Evolutionary conservation across 2,888 invertebrate species (phyloP), one percentile per base, ranked within the genome.

Genomic region (Camponotus fellah): DNA sequence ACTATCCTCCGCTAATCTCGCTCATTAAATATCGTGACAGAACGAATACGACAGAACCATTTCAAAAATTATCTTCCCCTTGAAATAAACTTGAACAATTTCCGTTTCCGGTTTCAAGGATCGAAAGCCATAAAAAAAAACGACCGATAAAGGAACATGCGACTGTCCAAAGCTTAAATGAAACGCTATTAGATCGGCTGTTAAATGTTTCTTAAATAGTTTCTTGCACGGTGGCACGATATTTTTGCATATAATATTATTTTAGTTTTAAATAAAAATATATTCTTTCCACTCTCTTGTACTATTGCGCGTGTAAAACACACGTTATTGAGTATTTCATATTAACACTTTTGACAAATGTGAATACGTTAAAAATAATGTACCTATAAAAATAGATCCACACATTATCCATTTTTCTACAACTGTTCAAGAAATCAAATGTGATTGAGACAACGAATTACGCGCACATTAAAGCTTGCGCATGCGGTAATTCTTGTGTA

Each of bases 21-120:
- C 58, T 69, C 46, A 58, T 69, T 26, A 58, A 68, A 40, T 21
- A 69, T 79, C 49, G 34, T 21, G 26, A 4, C 69, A 34, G 26
- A 26, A 34, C 14, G 32, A 53, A 21, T 65, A 66, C 37, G 76
- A 77, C 40, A 53, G 53, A 71, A 21, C 34, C 17, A 21, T 71
- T 12, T 58, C 26, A 26, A 60, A 80, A 46, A 32, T 60, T 60
- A 79, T 46, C 65, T 46, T 60, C 17, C 17, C 21, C 12, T 60
- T 17, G 68, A 72, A 43, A 21, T 68, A 83, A 62, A 74, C 64
- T 71, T 83, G 2, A 26, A 80, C 40, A 40, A 90, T 86, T 88
- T 90, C 92, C 92, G 92, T 93, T 94, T 93, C 92, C 93, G 93
- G 92, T 93, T 93, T 93, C 89, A 90, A 91, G 92, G 91, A 87